Percentiles rank a stretch among this genome's conserved stretches.
Evolutionary conservation across 2,113 vertebrate genomes (phyloP).

Genomic region (Prunella fulvescens): DNA sequence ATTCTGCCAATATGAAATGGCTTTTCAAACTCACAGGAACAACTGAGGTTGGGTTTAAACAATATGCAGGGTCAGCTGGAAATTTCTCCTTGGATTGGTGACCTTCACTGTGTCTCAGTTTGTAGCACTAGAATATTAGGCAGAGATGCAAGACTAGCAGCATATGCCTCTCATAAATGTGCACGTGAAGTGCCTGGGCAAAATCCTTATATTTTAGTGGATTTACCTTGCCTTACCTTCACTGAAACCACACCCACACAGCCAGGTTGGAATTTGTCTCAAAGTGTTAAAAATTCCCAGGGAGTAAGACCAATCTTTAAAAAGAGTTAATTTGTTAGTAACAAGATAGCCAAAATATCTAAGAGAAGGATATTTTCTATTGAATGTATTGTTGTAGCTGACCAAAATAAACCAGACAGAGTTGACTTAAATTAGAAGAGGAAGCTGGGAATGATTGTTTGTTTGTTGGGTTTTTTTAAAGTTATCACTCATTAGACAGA

Average conservation of each 20-base stretch:
- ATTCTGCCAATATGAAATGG: not conserved
- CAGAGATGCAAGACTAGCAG: not conserved
- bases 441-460: not conserved
- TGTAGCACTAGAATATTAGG: not conserved
- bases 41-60: not conserved
- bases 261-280: not conserved
- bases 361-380: not conserved
- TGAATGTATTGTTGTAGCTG: not conserved
- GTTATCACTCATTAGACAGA: conserved; percentile 54
- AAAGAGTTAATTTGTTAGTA: not conserved
- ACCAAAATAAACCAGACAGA: not conserved
- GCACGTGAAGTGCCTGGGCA: not conserved
- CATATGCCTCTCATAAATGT: not conserved
- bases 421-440: conserved; percentile 20
- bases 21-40: not conserved
- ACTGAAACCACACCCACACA: not conserved
- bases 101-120: not conserved
- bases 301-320: not conserved
- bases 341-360: not conserved
- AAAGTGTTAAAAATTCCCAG: not conserved
- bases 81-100: not conserved
- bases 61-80: not conserved
- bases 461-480: not conserved
- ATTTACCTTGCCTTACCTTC: not conserved
- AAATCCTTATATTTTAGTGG: not conserved